Evolutionary conservation across 1,140 invertebrate genomes (phyloP).

Genomic region (Harlomillsia oculata): DNA sequence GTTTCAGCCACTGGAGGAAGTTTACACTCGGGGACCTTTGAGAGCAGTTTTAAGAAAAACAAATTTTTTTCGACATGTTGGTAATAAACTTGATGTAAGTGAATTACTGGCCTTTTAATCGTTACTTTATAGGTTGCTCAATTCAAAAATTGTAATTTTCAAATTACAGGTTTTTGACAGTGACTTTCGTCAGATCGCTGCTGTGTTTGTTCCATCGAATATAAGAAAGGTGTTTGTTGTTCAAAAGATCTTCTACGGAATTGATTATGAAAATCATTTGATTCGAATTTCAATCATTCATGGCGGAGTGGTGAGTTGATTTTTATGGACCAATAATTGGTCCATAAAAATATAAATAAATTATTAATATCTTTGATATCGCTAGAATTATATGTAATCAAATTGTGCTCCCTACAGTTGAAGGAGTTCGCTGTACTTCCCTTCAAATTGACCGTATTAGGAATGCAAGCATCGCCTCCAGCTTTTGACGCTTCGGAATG

Average conservation of each 20-base stretch:
- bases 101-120: not conserved
- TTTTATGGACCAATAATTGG: not conserved
- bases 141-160: not conserved
- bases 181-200: slow-evolving; percentile 31
- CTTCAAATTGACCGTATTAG: slow-evolving; percentile 10
- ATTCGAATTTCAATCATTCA: slow-evolving; percentile 22
- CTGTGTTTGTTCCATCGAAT: slow-evolving; percentile 25
- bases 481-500: too few species aligned
- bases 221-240: slow-evolving; percentile 28
- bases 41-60: slow-evolving; percentile 18
- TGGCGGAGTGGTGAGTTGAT: slow-evolving; percentile 24
- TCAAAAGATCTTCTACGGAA: slow-evolving; percentile 24
- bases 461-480: too few species aligned
- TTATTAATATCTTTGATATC: slow-evolving; percentile 4
- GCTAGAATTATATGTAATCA: too few species aligned
- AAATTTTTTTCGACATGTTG: slow-evolving; percentile 29
- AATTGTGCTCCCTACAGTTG: too few species aligned
- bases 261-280: slow-evolving; percentile 24
- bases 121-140: not conserved
- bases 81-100: slow-evolving; percentile 33
- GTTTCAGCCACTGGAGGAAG: slow-evolving; percentile 28
- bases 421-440: slow-evolving; percentile 32
- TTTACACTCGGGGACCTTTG: slow-evolving; percentile 15
- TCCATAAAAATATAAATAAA: not conserved
- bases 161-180: slow-evolving; percentile 30